These are phyloP conservation scores for Nannoperca australis DNA, from an alignment of 2,797 vertebrate species.

Conservation along the genomic window DNA sequence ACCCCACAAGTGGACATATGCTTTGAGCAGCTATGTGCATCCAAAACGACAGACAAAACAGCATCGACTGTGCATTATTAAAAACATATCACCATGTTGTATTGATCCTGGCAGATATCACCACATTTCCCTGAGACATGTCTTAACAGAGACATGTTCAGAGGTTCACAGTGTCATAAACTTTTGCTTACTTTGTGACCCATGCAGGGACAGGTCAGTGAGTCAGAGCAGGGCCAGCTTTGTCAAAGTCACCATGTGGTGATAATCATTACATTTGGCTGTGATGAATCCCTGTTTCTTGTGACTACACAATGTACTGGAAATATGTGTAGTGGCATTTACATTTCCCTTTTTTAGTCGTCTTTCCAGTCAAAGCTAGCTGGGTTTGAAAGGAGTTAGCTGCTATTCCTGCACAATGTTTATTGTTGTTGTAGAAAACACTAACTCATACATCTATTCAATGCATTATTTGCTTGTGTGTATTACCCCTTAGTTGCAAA, in stretches of 20 bases:
- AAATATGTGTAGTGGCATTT: constrained; percentile 23
- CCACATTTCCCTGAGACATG: constrained; percentile 71
- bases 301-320: constrained; percentile 28
- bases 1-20: constrained; percentile 40
- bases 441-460: constrained; percentile 37
- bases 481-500: constrained; percentile 28
- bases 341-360: constrained; percentile 30
- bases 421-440: constrained; percentile 30
- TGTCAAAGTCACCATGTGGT: constrained; percentile 64
- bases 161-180: constrained; percentile 84
- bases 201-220: constrained; percentile 88
- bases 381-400: constrained; percentile 22
- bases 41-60: constrained; percentile 46
- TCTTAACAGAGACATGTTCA: constrained; percentile 88
- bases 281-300: constrained; percentile 56
- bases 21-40: constrained; percentile 41
- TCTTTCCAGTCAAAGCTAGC: constrained; percentile 14
- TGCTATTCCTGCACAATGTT: constrained; percentile 13
- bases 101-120: constrained; percentile 61
- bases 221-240: constrained; percentile 72
- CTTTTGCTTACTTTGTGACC: constrained; percentile 93
- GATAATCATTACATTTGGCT: constrained; percentile 64
- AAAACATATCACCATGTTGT: constrained; percentile 48
- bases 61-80: constrained; percentile 57
- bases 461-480: constrained; percentile 33